Evolutionary conservation across 2,797 vertebrate genomes (phyloP).

Genomic region (Trachops cirrhosus): DNA sequence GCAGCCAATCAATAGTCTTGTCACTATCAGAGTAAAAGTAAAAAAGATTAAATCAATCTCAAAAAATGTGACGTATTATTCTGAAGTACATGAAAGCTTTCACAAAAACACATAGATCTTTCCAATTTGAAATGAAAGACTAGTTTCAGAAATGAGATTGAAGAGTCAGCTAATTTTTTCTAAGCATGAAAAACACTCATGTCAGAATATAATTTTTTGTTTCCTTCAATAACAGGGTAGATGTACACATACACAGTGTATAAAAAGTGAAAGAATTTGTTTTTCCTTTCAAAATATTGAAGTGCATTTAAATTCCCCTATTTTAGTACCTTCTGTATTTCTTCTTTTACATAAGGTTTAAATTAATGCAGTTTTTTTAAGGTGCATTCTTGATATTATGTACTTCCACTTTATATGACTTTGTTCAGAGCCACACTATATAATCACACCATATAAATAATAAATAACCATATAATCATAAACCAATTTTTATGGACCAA

Average conservation of each 20-base stretch:
- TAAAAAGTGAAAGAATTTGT: background rate
- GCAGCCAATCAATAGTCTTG: background rate
- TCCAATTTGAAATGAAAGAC: conserved; percentile 34
- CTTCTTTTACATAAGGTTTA: conserved; percentile 60
- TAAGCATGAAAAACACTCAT: conserved; percentile 28
- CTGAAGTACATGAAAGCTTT: conserved; percentile 35
- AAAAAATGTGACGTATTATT: conserved; percentile 32
- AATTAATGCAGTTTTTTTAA: conserved; percentile 62
- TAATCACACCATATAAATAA: conserved; percentile 70
- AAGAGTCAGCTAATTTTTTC: conserved; percentile 27
- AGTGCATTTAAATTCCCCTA: conserved; percentile 3
- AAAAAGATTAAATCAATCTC: conserved; percentile 39
- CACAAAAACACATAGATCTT: conserved; percentile 31
- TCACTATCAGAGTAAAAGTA: background rate
- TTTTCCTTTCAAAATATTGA: conserved; percentile 43
- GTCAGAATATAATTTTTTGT: background rate
- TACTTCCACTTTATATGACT: conserved; percentile 66
- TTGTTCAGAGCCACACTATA: conserved; percentile 62
- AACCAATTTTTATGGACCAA: conserved; percentile 67
- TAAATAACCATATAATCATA: conserved; percentile 66
- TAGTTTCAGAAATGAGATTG: conserved; percentile 17
- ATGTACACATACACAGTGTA: background rate
- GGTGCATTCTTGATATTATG: conserved; percentile 62
- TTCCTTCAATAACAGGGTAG: background rate
- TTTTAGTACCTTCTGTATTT: conserved; percentile 20